Conservation (phyloP, 2,888 invertebrate species). For the Eupithecia exiguata region DNA sequence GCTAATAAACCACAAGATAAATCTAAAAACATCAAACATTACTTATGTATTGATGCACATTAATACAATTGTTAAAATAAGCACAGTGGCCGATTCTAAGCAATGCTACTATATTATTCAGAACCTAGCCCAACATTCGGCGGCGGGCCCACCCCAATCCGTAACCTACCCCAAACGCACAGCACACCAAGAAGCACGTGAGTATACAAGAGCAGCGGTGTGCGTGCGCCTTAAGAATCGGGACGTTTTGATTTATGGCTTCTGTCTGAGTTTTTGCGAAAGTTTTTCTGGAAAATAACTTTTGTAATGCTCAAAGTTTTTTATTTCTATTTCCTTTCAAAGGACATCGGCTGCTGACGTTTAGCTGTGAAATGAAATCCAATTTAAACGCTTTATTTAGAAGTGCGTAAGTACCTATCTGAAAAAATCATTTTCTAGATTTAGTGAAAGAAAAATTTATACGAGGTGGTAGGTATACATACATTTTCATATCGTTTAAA, state of each 20-base stretch:
- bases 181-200: slow-evolving; percentile 38
- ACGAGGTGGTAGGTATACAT: no score
- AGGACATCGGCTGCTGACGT: background rate
- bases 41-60: background rate
- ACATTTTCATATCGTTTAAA: no score
- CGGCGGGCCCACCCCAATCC: slow-evolving; percentile 75
- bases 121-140: slow-evolving; percentile 79
- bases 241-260: slow-evolving; percentile 40
- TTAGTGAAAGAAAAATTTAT: no score
- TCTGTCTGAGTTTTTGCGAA: slow-evolving; percentile 23
- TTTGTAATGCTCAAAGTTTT: slow-evolving; percentile 1
- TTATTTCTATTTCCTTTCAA: background rate
- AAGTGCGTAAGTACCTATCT: no score
- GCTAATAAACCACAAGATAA: background rate
- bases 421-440: no score
- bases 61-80: slow-evolving; percentile 26
- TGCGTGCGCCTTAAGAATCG: slow-evolving; percentile 40
- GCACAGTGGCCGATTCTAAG: slow-evolving; percentile 52
- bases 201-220: slow-evolving; percentile 28
- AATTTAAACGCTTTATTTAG: no score
- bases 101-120: slow-evolving; percentile 63
- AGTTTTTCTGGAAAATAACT: slow-evolving; percentile 19
- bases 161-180: slow-evolving; percentile 76
- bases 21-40: background rate
- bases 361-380: background rate